Percentiles rank a stretch among this genome's conserved stretches.
phyloP scores from a whole-genome alignment of 2,888 invertebrate genomes.

The Mamestra brassicae region DNA sequence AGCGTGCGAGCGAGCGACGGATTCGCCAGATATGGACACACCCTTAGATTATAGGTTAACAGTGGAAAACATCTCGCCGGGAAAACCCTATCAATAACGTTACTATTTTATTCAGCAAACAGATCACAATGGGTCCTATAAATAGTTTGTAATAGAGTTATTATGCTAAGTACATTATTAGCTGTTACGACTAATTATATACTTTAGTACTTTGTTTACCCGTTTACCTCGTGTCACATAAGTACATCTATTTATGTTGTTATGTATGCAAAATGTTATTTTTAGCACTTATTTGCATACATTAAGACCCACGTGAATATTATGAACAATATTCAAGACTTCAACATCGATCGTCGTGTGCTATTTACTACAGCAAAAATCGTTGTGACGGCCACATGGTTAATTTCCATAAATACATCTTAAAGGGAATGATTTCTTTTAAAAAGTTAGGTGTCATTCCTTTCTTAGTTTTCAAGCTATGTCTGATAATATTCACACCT shows the following conservation, averaged over 20 bases:
- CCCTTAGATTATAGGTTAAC: neutral
- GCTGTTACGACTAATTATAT: conserved; percentile 29
- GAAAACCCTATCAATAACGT: neutral
- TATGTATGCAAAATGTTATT: conserved; percentile 28
- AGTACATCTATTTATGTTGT: neutral
- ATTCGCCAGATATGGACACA: too few relatives aligned
- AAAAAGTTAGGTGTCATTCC: too few relatives aligned
- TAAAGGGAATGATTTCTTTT: too few relatives aligned
- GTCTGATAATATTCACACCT: too few relatives aligned
- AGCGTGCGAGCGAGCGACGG: too few relatives aligned
- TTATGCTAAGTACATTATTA: conserved; percentile 46
- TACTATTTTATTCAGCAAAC: conserved; percentile 9
- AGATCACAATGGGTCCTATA: conserved; percentile 3
- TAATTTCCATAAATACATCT: too few relatives aligned
- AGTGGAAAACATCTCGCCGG: neutral
- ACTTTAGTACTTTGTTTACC: conserved; percentile 46
- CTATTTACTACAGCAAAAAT: too few relatives aligned
- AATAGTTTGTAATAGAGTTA: conserved; percentile 29
- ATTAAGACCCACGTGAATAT: neutral
- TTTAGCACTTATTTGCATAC: conserved; percentile 22
- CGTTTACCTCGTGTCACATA: conserved; percentile 35
- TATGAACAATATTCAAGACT: too few relatives aligned
- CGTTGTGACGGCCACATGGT: too few relatives aligned
- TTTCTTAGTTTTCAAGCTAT: too few relatives aligned
- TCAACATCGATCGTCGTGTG: too few relatives aligned